A percentile compares a stretch with the other conserved stretches of the same genome.
phyloP scores from a whole-genome alignment of 2,113 vertebrate species.

The Setophaga petechia region DNA sequence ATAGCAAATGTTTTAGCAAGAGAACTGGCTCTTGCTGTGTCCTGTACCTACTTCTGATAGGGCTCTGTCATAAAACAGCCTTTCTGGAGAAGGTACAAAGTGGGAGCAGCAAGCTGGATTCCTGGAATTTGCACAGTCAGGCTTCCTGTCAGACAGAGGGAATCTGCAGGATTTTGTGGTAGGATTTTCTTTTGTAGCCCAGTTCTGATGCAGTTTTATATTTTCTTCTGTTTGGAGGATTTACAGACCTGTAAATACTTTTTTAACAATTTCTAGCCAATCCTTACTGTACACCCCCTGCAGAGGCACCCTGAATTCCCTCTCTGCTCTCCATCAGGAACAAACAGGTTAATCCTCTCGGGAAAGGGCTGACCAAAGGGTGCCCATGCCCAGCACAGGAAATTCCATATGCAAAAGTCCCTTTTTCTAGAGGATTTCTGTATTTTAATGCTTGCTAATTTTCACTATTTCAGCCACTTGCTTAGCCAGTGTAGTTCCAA shows the following conservation, averaged over 20 bases:
- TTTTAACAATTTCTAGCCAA: background rate
- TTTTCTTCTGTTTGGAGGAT: constrained; percentile 39
- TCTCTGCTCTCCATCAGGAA: background rate
- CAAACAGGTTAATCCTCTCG: constrained; percentile 1
- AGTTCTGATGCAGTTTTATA: constrained; percentile 51
- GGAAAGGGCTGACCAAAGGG: constrained; percentile 63
- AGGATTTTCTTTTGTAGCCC: constrained; percentile 45
- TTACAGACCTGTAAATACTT: constrained; percentile 67
- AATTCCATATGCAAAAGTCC: background rate
- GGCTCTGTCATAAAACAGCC: background rate
- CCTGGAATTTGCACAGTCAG: constrained; percentile 52
- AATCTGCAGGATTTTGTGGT: constrained; percentile 57
- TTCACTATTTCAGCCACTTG: background rate
- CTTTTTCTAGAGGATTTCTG: constrained; percentile 36
- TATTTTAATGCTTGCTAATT: background rate
- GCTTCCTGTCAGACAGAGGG: constrained; percentile 3
- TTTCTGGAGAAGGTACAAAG: background rate
- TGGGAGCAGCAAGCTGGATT: background rate
- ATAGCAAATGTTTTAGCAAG: background rate
- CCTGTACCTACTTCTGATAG: background rate
- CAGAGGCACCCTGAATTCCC: background rate
- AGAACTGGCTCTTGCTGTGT: background rate
- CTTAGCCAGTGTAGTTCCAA: background rate
- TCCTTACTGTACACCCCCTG: background rate
- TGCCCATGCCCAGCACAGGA: background rate